These are phyloP conservation scores for Solen grandis DNA, from an alignment of 1,140 invertebrate genomes.

Conservation along the genomic window DNA sequence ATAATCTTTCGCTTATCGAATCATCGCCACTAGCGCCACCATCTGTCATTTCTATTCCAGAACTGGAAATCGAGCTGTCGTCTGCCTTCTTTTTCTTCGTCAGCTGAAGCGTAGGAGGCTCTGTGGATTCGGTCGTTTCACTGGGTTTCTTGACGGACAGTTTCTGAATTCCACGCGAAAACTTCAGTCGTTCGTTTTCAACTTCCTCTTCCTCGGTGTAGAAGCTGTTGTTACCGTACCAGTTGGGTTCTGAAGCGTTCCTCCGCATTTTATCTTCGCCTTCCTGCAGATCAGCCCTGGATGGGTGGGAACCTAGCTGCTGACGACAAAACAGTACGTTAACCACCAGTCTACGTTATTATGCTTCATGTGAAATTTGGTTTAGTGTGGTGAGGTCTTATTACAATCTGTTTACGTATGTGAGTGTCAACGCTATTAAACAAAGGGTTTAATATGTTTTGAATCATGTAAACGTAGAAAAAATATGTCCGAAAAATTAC, in stretches of 20 bases:
- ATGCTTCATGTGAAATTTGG: too few species aligned
- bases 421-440: too few species aligned
- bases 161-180: conserved; percentile 18
- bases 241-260: conserved; percentile 36
- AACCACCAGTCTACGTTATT: too few species aligned
- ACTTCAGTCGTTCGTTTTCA: conserved; percentile 1
- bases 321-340: too few species aligned
- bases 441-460: too few species aligned
- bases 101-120: conserved; percentile 16
- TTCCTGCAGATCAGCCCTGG: conserved; percentile 16
- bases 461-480: too few species aligned
- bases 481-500: too few species aligned
- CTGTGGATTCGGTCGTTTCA: too few species aligned
- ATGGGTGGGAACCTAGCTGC: conserved; percentile 41
- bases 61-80: conserved; percentile 9
- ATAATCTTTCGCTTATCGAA: conserved; percentile 12
- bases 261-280: neutral
- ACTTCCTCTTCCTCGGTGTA: conserved; percentile 30
- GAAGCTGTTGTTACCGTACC: conserved; percentile 43
- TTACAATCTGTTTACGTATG: too few species aligned
- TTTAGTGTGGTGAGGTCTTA: too few species aligned
- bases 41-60: conserved; percentile 3
- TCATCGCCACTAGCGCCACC: neutral
- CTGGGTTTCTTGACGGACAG: too few species aligned
- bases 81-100: conserved; percentile 8